phyloP scores from a whole-genome alignment of 2,113 vertebrate species.

The Diadophis punctatus region DNA sequence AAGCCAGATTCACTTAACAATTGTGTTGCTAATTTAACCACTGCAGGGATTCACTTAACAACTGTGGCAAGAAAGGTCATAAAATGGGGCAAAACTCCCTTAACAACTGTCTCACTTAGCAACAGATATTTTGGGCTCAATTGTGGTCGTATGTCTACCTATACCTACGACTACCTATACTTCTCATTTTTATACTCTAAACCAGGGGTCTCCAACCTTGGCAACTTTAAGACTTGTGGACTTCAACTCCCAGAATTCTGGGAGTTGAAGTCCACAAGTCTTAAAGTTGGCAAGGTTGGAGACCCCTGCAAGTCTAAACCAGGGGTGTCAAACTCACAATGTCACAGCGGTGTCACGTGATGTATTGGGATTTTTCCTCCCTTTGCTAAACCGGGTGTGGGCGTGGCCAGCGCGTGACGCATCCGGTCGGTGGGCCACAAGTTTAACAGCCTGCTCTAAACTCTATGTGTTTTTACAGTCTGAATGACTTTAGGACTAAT shows the following conservation, averaged over 20 bases:
- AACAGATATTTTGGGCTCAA: background rate
- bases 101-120: background rate
- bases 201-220: too few relatives aligned
- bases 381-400: too few relatives aligned
- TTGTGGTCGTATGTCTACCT: background rate
- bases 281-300: too few relatives aligned
- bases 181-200: background rate
- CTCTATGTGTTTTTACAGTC: background rate
- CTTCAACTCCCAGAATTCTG: too few relatives aligned
- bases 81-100: background rate
- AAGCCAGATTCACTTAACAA: background rate
- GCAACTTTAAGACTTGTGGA: too few relatives aligned
- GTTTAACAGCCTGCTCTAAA: background rate
- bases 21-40: background rate
- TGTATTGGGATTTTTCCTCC: too few relatives aligned
- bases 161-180: background rate
- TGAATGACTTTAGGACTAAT: background rate
- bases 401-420: too few relatives aligned
- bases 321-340: too few relatives aligned
- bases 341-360: too few relatives aligned
- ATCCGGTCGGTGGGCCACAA: too few relatives aligned
- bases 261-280: too few relatives aligned
- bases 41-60: background rate
- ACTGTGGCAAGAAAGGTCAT: background rate
- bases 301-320: too few relatives aligned